phyloP scores from a whole-genome alignment of 1,140 invertebrate species.

The Hylaeus volcanicus region DNA sequence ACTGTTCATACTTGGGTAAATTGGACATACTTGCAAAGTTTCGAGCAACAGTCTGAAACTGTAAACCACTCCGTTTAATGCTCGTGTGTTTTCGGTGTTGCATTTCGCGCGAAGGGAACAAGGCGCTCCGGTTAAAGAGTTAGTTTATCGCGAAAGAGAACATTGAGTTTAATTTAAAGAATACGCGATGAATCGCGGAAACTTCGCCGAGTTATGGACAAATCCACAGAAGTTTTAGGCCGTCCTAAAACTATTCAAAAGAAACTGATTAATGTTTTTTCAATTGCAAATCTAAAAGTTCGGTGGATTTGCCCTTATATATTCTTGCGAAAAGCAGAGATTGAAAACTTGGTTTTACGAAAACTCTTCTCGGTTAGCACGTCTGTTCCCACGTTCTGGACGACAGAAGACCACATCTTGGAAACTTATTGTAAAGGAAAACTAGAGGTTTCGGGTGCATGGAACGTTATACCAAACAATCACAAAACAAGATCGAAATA shows the following conservation, averaged over 20 bases:
- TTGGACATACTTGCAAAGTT: background rate
- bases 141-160: constrained; percentile 19
- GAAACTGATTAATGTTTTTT: no score
- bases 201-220: constrained; percentile 17
- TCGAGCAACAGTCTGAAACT: background rate
- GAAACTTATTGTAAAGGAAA: no score
- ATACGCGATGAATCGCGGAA: constrained; percentile 37
- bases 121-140: constrained; percentile 15
- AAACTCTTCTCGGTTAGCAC: constrained; percentile 16
- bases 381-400: background rate
- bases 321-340: no score
- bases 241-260: no score
- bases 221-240: constrained; percentile 1
- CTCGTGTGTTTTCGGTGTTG: constrained; percentile 27
- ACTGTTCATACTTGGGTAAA: background rate
- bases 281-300: no score
- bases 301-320: no score
- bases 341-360: constrained; percentile 29
- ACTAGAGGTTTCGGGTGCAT: no score
- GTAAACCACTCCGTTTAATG: background rate
- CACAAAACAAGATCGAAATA: no score
- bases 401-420: no score
- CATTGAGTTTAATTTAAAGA: background rate
- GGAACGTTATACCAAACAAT: no score
- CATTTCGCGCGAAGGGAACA: background rate